These are phyloP conservation scores for Micronycteris hirsuta DNA, from an alignment of 2,113 vertebrate genomes.

Conservation along the genomic window DNA sequence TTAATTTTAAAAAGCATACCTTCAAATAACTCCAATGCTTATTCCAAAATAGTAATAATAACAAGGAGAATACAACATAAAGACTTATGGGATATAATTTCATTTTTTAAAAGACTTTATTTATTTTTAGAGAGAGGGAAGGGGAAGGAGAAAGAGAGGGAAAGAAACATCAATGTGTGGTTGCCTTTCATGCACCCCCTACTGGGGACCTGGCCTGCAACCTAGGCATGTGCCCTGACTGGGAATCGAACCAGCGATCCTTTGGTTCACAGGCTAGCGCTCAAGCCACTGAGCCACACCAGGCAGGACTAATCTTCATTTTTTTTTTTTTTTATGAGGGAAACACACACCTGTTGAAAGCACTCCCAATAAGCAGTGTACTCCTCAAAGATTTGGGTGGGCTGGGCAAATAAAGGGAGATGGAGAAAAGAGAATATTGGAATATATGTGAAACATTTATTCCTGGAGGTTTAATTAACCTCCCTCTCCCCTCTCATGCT, in stretches of 20 bases:
- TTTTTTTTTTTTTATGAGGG: neutral
- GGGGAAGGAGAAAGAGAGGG: no score
- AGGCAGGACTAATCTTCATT: no score
- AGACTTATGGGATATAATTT: neutral
- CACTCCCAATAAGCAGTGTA: neutral
- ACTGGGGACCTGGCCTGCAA: no score
- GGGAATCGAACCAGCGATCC: no score
- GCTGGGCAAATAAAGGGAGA: neutral
- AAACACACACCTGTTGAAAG: neutral
- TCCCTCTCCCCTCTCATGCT: neutral
- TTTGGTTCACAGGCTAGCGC: no score
- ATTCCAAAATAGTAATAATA: constrained; percentile 33
- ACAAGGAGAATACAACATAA: neutral
- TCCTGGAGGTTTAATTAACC: neutral
- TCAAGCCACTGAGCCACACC: no score
- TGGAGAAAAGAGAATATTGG: neutral
- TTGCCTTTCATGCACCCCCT: no score
- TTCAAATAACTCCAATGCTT: neutral
- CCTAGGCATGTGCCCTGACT: no score
- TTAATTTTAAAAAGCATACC: neutral
- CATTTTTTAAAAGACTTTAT: no score
- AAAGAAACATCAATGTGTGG: no score
- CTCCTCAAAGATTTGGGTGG: neutral
- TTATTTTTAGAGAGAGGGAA: no score
- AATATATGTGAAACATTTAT: neutral